Evolutionary conservation across 2,888 invertebrate species (phyloP).

Genomic region (Lasioglossum oenotherae): DNA sequence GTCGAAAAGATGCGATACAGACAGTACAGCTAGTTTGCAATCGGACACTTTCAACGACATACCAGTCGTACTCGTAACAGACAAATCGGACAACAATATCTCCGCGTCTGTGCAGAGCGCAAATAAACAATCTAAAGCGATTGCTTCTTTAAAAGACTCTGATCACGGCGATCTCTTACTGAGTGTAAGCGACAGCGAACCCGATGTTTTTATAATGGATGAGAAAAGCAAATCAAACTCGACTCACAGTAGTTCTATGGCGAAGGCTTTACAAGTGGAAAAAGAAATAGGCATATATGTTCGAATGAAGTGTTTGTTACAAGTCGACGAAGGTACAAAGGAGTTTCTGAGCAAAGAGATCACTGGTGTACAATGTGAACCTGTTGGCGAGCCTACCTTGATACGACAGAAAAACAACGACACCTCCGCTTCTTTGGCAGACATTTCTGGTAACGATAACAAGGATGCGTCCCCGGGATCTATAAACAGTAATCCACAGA

Average conservation of each 20-base stretch:
- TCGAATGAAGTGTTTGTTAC: constrained; percentile 76
- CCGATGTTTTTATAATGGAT: constrained; percentile 71
- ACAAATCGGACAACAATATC: constrained; percentile 33
- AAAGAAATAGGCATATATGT: constrained; percentile 76
- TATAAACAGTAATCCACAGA: constrained; percentile 76
- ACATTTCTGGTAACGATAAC: constrained; percentile 80
- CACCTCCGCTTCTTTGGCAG: constrained; percentile 76
- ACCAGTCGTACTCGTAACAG: constrained; percentile 26
- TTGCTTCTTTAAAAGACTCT: constrained; percentile 44
- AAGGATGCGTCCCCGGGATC: constrained; percentile 80
- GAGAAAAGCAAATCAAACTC: constrained; percentile 68
- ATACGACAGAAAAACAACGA: constrained; percentile 70
- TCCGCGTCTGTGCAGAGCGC: not conserved
- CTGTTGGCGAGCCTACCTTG: constrained; percentile 53
- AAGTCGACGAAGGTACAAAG: constrained; percentile 78
- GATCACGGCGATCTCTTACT: constrained; percentile 71
- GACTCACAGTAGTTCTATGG: constrained; percentile 56
- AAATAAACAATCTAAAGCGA: constrained; percentile 48
- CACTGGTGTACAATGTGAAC: constrained; percentile 74
- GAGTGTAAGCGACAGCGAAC: constrained; percentile 78
- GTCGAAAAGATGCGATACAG: constrained; percentile 63
- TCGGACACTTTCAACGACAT: constrained; percentile 67
- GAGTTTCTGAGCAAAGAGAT: constrained; percentile 77
- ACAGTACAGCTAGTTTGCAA: constrained; percentile 63
- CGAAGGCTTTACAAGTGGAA: constrained; percentile 72